phyloP scores from a whole-genome alignment of 2,888 invertebrate genomes.

The Siphonodentalium dalli region DNA sequence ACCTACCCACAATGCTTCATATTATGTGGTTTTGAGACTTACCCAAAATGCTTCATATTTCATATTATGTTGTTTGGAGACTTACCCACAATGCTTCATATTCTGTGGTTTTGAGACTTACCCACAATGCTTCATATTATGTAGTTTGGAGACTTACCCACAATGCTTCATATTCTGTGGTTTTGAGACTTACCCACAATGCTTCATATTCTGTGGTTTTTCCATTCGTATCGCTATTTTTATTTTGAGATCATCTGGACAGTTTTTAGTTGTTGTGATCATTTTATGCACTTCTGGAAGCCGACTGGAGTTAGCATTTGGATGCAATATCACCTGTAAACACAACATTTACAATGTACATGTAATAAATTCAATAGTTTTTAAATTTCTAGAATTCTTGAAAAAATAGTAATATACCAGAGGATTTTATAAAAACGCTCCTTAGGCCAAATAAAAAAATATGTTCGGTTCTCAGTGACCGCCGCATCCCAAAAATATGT shows the following conservation, averaged over 20 bases:
- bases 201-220: slow-evolving; percentile 98
- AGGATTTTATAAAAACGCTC: too few species aligned
- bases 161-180: slow-evolving; percentile 2
- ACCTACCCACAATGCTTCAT: slow-evolving; percentile 7
- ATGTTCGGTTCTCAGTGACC: too few species aligned
- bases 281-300: slow-evolving; percentile 93
- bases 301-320: slow-evolving; percentile 71
- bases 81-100: too few species aligned
- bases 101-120: not conserved
- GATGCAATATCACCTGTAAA: slow-evolving; percentile 66
- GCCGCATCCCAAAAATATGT: too few species aligned
- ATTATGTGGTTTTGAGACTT: slow-evolving; percentile 60
- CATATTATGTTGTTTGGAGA: too few species aligned
- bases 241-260: slow-evolving; percentile 93
- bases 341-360: too few species aligned
- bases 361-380: too few species aligned
- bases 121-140: too few species aligned
- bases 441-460: too few species aligned
- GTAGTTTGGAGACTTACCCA: slow-evolving; percentile 6
- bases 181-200: slow-evolving; percentile 89
- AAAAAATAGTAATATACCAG: too few species aligned
- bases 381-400: too few species aligned
- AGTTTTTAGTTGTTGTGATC: slow-evolving; percentile 87
- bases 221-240: slow-evolving; percentile 98
- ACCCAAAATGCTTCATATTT: slow-evolving; percentile 99